These are phyloP conservation scores for Nycticebus coucang DNA, from an alignment of 2,113 vertebrate genomes.

Conservation along the genomic window DNA sequence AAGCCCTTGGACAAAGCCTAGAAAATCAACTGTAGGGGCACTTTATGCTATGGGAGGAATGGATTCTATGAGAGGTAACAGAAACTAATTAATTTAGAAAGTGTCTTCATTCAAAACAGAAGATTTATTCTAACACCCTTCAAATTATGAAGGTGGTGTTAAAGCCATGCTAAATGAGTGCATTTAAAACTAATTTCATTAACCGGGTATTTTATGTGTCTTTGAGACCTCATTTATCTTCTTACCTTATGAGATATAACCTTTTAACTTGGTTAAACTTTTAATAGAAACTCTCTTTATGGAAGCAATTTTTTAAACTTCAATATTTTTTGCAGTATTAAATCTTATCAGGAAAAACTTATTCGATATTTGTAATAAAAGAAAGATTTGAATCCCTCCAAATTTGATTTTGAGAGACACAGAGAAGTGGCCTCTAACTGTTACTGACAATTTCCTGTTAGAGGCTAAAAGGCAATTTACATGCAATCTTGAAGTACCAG, in stretches of 20 bases:
- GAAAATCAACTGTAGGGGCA: constrained; percentile 98
- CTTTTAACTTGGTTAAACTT: neutral
- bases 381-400: neutral
- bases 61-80: constrained; percentile 95
- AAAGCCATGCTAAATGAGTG: neutral
- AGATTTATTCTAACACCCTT: neutral
- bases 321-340: neutral
- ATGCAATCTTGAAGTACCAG: neutral
- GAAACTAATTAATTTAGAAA: neutral
- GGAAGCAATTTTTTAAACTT: neutral
- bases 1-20: constrained; percentile 96
- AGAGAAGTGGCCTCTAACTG: neutral
- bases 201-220: neutral
- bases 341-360: neutral
- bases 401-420: neutral
- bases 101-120: neutral
- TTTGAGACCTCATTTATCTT: neutral
- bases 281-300: neutral
- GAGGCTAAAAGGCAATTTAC: neutral
- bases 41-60: constrained; percentile 98
- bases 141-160: neutral
- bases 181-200: neutral
- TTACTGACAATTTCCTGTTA: neutral
- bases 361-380: neutral
- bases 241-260: neutral